phyloP scores from a whole-genome alignment of 2,888 invertebrate genomes.

The Cryptophagus acutangulus region DNA sequence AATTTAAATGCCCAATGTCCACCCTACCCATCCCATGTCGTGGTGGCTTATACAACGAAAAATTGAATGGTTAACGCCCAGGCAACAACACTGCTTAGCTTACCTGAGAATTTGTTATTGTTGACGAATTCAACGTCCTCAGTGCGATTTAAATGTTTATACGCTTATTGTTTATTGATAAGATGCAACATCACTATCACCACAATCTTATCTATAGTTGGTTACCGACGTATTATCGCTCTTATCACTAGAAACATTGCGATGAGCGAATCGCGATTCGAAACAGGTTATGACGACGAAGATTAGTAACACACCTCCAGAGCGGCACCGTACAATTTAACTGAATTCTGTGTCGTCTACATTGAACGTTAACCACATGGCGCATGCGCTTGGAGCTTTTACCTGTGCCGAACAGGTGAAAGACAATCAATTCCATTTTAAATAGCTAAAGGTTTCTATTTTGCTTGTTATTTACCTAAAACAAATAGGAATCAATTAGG shows the following conservation, averaged over 20 bases:
- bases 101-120: constrained; percentile 22
- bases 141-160: constrained; percentile 6
- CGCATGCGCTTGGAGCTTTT: constrained; percentile 10
- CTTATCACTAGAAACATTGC: constrained; percentile 16
- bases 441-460: too few relatives aligned
- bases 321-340: constrained; percentile 11
- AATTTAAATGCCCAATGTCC: too few relatives aligned
- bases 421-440: too few relatives aligned
- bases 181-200: constrained; percentile 13
- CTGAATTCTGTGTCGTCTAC: constrained; percentile 13
- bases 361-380: neutral
- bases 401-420: constrained; percentile 3
- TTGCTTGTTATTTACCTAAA: too few relatives aligned
- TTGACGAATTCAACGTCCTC: constrained; percentile 17
- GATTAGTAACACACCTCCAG: constrained; percentile 12
- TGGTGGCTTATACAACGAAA: neutral
- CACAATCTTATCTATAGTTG: constrained; percentile 15
- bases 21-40: too few relatives aligned
- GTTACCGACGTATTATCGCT: constrained; percentile 16
- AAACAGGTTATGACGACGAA: constrained; percentile 17
- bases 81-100: constrained; percentile 12
- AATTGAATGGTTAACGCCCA: constrained; percentile 15
- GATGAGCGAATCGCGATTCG: constrained; percentile 4
- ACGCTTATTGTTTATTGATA: neutral
- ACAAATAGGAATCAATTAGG: too few relatives aligned